These are phyloP conservation scores for Synanthedon myopaeformis DNA, from an alignment of 2,888 invertebrate genomes.

Conservation along the genomic window DNA sequence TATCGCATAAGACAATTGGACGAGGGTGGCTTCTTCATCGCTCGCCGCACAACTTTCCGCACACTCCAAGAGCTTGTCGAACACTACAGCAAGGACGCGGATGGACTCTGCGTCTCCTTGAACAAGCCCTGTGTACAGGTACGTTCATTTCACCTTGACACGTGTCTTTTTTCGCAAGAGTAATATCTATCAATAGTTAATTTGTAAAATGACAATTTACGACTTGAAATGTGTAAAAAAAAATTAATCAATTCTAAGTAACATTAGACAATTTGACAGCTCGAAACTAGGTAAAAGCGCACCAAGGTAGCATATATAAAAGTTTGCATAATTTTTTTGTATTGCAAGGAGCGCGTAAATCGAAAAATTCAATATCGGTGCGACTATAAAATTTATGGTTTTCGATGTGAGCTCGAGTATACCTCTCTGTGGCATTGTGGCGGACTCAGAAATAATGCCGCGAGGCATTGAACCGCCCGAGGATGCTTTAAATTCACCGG, in stretches of 20 bases:
- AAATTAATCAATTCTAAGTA: no score
- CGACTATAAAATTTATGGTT: conserved; percentile 49
- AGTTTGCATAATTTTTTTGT: conserved; percentile 22
- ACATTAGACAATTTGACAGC: neutral
- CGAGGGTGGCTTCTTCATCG: conserved; percentile 99
- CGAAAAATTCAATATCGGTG: conserved; percentile 50
- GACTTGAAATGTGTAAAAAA: no score
- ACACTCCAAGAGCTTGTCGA: conserved; percentile 97
- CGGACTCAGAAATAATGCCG: conserved; percentile 37
- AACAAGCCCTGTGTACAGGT: conserved; percentile 96
- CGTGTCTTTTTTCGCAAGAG: neutral
- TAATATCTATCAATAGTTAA: neutral
- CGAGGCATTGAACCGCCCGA: conserved; percentile 31
- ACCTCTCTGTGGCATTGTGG: conserved; percentile 26
- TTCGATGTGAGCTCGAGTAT: conserved; percentile 23
- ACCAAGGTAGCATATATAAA: conserved; percentile 29
- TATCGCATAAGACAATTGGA: conserved; percentile 98
- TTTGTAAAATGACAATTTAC: neutral
- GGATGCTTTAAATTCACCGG: conserved; percentile 46
- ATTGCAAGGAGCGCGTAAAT: conserved; percentile 35
- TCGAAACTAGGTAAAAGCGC: conserved; percentile 9
- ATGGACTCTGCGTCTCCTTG: conserved; percentile 97
- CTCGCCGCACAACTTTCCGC: conserved; percentile 96
- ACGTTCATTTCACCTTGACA: conserved; percentile 9
- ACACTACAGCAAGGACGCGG: conserved; percentile 97